phyloP scores from a whole-genome alignment of 2,888 invertebrate genomes.

The Horisme vitalbata region DNA sequence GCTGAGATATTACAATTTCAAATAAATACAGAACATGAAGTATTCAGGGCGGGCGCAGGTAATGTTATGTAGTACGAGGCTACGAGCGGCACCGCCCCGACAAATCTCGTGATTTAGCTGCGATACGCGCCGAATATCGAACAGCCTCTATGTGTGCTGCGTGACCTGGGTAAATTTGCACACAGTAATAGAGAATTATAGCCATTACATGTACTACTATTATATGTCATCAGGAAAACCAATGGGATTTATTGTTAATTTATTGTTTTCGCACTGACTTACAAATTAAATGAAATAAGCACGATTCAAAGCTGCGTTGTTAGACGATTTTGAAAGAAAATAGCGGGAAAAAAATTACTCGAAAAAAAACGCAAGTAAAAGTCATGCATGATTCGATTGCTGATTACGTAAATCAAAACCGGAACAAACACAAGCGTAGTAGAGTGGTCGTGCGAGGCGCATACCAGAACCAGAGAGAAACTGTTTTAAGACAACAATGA shows the following conservation, averaged over 20 bases:
- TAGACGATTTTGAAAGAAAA: constrained; percentile 11
- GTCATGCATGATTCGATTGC: constrained; percentile 34
- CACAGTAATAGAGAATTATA: constrained; percentile 73
- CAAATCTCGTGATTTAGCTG: constrained; percentile 82
- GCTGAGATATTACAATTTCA: constrained; percentile 80
- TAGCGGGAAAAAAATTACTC: constrained; percentile 21
- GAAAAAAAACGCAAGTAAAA: constrained; percentile 22
- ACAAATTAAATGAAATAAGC: constrained; percentile 25
- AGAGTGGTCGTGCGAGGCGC: constrained; percentile 45
- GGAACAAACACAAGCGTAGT: constrained; percentile 42
- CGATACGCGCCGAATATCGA: constrained; percentile 79
- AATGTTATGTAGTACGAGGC: constrained; percentile 73
- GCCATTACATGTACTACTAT: constrained; percentile 50
- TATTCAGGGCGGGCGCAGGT: constrained; percentile 78
- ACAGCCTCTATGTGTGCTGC: constrained; percentile 71
- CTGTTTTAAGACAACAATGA: constrained; percentile 67
- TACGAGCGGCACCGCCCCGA: constrained; percentile 61
- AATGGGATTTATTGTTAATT: constrained; percentile 26
- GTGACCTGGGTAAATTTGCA: constrained; percentile 78
- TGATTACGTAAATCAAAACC: constrained; percentile 34
- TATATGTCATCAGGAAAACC: constrained; percentile 32
- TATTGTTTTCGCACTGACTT: constrained; percentile 23
- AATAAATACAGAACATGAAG: constrained; percentile 81
- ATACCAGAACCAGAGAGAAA: constrained; percentile 48
- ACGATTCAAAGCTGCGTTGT: constrained; percentile 25